Evolutionary conservation across 2,888 invertebrate species (phyloP).

Genomic region (Eristalis pertinax): DNA sequence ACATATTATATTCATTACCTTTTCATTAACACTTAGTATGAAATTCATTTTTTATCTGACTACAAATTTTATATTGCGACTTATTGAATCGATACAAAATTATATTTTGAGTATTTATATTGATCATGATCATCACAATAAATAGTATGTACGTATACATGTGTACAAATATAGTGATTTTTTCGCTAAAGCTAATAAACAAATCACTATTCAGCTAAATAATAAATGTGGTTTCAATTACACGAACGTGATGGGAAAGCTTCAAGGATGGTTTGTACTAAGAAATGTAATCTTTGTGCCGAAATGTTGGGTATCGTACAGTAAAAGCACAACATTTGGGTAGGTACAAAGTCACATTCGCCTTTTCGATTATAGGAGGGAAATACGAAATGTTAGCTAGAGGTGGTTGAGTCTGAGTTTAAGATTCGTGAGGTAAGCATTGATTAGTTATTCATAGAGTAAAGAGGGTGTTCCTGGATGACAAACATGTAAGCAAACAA

Average conservation of each 20-base stretch:
- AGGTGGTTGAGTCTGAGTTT: too few relatives aligned
- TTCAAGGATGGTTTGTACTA: not conserved
- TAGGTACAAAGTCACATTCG: too few relatives aligned
- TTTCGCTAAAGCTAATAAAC: conserved; percentile 59
- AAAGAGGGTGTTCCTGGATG: too few relatives aligned
- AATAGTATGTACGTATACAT: not conserved
- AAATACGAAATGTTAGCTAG: too few relatives aligned
- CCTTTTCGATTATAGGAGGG: too few relatives aligned
- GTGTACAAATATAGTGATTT: conserved; percentile 37
- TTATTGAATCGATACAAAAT: conserved; percentile 61
- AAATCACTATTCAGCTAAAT: conserved; percentile 13
- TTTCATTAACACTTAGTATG: conserved; percentile 2
- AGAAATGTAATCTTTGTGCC: too few relatives aligned
- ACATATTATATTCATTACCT: conserved; percentile 12
- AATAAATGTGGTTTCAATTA: not conserved
- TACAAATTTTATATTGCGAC: conserved; percentile 54
- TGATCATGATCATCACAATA: not conserved
- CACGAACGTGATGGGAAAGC: not conserved
- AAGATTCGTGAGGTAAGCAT: too few relatives aligned
- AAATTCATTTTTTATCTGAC: conserved; percentile 23
- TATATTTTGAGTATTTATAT: conserved; percentile 34
- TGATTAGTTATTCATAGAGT: too few relatives aligned
- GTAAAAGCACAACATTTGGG: too few relatives aligned
- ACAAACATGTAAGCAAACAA: too few relatives aligned
- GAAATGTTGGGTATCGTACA: too few relatives aligned